Evolutionary conservation across 2,797 vertebrate species (phyloP).

Genomic region (Acipenser ruthenus): DNA sequence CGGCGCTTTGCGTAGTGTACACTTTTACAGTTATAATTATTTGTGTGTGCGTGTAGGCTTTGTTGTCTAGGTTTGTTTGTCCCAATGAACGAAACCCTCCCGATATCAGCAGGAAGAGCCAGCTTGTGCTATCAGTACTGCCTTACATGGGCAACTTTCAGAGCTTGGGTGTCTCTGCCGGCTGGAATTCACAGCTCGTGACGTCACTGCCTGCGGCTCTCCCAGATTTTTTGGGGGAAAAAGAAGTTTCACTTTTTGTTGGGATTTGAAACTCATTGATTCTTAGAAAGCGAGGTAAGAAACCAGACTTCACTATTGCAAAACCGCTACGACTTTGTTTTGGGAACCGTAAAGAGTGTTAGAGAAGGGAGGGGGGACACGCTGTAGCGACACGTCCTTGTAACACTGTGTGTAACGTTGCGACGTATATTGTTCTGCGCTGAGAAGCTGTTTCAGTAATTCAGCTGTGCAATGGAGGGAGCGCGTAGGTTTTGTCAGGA

Average conservation of each 20-base stretch:
- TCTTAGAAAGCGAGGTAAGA: conserved; percentile 72
- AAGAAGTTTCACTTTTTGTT: conserved; percentile 64
- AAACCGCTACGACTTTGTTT: conserved; percentile 1
- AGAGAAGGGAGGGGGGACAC: not conserved
- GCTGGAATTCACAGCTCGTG: conserved; percentile 63
- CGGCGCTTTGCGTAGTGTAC: too few relatives aligned
- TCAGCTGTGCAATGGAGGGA: conserved; percentile 46
- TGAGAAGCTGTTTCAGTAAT: conserved; percentile 24
- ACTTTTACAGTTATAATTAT: too few relatives aligned
- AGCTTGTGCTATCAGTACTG: conserved; percentile 47
- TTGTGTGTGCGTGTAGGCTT: too few relatives aligned
- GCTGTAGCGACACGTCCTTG: conserved; percentile 6
- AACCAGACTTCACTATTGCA: conserved; percentile 16
- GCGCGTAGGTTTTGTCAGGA: conserved; percentile 46
- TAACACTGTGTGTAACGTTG: conserved; percentile 10
- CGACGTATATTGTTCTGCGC: conserved; percentile 38
- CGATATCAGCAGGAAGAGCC: conserved; percentile 22
- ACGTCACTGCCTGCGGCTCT: conserved; percentile 71
- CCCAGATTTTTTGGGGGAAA: conserved; percentile 55
- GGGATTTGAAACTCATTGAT: conserved; percentile 53
- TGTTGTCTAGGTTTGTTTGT: too few relatives aligned
- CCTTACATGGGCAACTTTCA: conserved; percentile 75
- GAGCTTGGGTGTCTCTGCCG: conserved; percentile 38
- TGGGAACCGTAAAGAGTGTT: not conserved
- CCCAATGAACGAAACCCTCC: too few relatives aligned